Conservation (phyloP, 2,888 invertebrate genomes). For the Himalopsyche anomala region DNA sequence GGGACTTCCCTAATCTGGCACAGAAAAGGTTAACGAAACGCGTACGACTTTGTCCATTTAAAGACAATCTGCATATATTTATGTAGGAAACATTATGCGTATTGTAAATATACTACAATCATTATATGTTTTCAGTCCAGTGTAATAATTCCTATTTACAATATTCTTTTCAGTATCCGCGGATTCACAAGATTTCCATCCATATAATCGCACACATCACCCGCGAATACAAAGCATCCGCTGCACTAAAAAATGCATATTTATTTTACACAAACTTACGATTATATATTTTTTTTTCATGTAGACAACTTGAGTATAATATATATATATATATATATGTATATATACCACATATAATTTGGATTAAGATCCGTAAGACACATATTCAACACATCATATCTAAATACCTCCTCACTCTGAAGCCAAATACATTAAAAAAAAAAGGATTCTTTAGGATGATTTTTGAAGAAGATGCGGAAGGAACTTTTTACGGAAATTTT, state of each 20-base stretch:
- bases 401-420: not conserved
- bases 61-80: not conserved
- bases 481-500: not conserved
- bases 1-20: no score
- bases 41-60: not conserved
- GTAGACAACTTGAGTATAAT: slow-evolving; percentile 57
- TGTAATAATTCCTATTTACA: no score
- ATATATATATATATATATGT: not conserved
- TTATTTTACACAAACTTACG: slow-evolving; percentile 3
- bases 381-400: slow-evolving; percentile 50
- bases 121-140: no score
- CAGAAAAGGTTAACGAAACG: not conserved
- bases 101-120: not conserved
- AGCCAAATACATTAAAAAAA: not conserved
- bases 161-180: no score
- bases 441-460: not conserved
- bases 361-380: slow-evolving; percentile 57
- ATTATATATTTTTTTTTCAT: slow-evolving; percentile 47
- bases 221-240: not conserved
- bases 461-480: not conserved
- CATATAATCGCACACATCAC: not conserved
- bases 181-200: not conserved
- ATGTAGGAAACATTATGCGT: not conserved
- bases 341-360: slow-evolving; percentile 39
- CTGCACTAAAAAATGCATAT: slow-evolving; percentile 19